These are phyloP conservation scores for Nothura maculosa DNA, from an alignment of 2,797 vertebrate species.

Conservation along the genomic window DNA sequence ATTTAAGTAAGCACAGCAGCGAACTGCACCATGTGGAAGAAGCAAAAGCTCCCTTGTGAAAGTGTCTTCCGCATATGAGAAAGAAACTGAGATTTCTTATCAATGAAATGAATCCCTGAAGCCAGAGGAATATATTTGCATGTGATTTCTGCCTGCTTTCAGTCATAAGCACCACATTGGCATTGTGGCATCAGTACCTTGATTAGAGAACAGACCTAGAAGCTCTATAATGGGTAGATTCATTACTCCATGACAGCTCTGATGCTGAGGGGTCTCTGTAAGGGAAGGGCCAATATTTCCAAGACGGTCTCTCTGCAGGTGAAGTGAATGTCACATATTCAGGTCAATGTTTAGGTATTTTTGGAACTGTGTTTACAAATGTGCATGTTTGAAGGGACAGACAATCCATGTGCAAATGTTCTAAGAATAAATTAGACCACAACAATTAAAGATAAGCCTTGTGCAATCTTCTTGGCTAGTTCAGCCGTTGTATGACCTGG, in stretches of 20 bases:
- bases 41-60: constrained; percentile 42
- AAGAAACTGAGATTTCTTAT: constrained; percentile 35
- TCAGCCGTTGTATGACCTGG: neutral
- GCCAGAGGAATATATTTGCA: constrained; percentile 31
- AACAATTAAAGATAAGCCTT: neutral
- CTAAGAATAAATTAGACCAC: neutral
- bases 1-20: neutral
- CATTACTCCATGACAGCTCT: neutral
- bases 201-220: neutral
- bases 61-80: constrained; percentile 1
- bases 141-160: constrained; percentile 2
- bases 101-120: constrained; percentile 21
- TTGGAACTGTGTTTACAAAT: neutral
- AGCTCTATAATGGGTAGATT: neutral
- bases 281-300: neutral
- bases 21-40: neutral
- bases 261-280: neutral
- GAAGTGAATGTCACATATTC: neutral
- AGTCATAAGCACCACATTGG: neutral
- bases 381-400: neutral
- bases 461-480: neutral
- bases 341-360: neutral
- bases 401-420: neutral
- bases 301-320: neutral
- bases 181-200: neutral